These are phyloP conservation scores for Pyrgus malvae DNA, from an alignment of 2,888 invertebrate genomes.

Conservation along the genomic window DNA sequence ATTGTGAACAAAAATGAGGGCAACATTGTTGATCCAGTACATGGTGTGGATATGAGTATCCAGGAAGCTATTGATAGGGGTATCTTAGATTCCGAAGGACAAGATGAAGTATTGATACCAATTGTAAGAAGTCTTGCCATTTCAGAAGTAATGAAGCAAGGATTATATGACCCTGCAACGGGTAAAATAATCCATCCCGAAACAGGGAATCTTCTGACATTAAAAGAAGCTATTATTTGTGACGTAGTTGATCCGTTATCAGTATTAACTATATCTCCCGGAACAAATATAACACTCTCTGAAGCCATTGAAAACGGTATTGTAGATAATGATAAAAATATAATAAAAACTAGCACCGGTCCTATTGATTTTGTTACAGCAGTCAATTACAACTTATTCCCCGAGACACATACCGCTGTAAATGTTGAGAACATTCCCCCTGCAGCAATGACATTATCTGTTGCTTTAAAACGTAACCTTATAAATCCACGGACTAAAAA, in stretches of 20 bases:
- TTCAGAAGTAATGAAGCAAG: slow-evolving; percentile 92
- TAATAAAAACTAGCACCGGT: slow-evolving; percentile 84
- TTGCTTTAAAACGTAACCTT: slow-evolving; percentile 88
- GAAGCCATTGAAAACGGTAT: slow-evolving; percentile 88
- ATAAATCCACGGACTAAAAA: slow-evolving; percentile 85
- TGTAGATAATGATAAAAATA: slow-evolving; percentile 86
- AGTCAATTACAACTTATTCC: slow-evolving; percentile 86
- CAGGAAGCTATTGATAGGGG: slow-evolving; percentile 92
- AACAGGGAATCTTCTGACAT: slow-evolving; percentile 88
- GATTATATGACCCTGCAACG: slow-evolving; percentile 87
- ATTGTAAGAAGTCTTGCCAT: slow-evolving; percentile 90
- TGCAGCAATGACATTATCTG: slow-evolving; percentile 91
- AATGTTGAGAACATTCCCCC: slow-evolving; percentile 84
- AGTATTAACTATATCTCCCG: slow-evolving; percentile 83
- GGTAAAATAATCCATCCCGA: slow-evolving; percentile 93
- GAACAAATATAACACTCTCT: slow-evolving; percentile 86
- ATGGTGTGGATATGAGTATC: slow-evolving; percentile 90
- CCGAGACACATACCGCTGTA: slow-evolving; percentile 47
- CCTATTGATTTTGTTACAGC: slow-evolving; percentile 86
- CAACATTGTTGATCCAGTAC: slow-evolving; percentile 90
- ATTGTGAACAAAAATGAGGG: slow-evolving; percentile 88
- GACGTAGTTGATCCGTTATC: slow-evolving; percentile 94
- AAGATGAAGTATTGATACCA: slow-evolving; percentile 89
- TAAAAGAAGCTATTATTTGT: slow-evolving; percentile 92
- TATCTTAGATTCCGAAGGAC: slow-evolving; percentile 88